phyloP scores from a whole-genome alignment of 2,888 invertebrate genomes.

The Asteroscopus sphinx region DNA sequence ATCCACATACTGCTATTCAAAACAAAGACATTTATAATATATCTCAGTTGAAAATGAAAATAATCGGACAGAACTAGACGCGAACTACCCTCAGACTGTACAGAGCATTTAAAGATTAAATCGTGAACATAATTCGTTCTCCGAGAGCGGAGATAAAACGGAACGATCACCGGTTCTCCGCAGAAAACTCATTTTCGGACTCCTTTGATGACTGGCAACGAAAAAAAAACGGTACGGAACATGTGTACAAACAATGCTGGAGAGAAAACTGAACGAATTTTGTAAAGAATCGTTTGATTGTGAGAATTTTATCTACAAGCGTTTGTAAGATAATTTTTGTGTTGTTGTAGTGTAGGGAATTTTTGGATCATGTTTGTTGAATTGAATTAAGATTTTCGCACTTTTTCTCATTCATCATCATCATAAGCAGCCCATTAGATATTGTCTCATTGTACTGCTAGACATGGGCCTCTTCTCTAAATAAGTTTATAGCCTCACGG shows the following conservation, averaged over 20 bases:
- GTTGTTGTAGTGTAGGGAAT: too few species aligned
- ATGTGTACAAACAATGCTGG: conserved; percentile 47
- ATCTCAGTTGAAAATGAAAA: conserved; percentile 34
- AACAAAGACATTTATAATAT: conserved; percentile 2
- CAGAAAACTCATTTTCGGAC: conserved; percentile 70
- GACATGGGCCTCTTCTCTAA: too few species aligned
- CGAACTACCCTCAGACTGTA: conserved; percentile 54
- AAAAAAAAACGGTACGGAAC: conserved; percentile 53
- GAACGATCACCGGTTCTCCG: conserved; percentile 47
- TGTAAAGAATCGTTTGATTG: conserved; percentile 27
- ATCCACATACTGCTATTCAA: not conserved
- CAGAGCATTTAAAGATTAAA: conserved; percentile 67
- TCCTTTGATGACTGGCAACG: conserved; percentile 69
- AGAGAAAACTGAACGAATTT: conserved; percentile 36
- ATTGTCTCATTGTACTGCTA: too few species aligned
- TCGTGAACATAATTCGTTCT: conserved; percentile 67
- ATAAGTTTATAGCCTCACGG: too few species aligned
- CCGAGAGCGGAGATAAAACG: conserved; percentile 58
- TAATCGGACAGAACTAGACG: conserved; percentile 16
- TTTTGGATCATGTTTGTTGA: too few species aligned
- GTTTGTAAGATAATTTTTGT: conserved; percentile 7
- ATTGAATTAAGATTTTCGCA: too few species aligned
- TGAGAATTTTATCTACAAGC: conserved; percentile 14
- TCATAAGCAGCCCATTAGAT: too few species aligned
- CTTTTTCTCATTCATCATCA: too few species aligned